These are phyloP conservation scores for Pygoscelis antarcticus DNA, from an alignment of 2,113 vertebrate species.

Conservation along the genomic window DNA sequence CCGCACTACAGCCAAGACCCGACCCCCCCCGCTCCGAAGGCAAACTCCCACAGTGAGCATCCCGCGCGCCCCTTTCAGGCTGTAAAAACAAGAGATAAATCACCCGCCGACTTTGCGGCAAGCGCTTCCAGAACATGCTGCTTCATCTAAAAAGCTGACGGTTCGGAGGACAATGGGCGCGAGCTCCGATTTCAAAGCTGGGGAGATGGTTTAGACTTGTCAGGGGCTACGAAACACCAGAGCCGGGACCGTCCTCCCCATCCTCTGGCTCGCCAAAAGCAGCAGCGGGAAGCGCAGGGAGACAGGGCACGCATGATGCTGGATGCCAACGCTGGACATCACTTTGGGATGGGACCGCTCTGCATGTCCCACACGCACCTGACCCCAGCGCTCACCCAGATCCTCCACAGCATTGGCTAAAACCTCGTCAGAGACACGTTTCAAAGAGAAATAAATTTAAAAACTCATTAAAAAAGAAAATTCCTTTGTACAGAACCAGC, in stretches of 20 bases:
- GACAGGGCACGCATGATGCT: not conserved
- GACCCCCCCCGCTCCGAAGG: not conserved
- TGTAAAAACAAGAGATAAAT: not conserved
- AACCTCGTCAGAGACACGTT: not conserved
- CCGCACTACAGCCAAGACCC: not conserved
- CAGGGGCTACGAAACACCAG: not conserved
- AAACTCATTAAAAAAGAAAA: not conserved
- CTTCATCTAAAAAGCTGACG: conserved; percentile 7
- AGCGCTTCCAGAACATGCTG: conserved; percentile 39
- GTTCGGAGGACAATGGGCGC: not conserved
- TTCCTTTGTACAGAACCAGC: not conserved
- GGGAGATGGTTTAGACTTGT: not conserved
- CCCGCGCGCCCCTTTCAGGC: rapidly evolving
- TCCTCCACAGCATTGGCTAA: not conserved
- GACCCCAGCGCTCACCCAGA: not conserved
- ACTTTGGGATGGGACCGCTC: not conserved
- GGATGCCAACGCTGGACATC: not conserved
- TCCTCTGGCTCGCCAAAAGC: not conserved
- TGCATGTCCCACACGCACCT: rapidly evolving
- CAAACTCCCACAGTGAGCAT: not conserved
- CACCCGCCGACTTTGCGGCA: not conserved
- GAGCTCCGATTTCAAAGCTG: conserved; percentile 17
- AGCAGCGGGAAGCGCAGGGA: not conserved
- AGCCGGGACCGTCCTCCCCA: not conserved
- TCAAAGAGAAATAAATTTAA: not conserved